A percentile compares a stretch with the other conserved stretches of the same genome.
These are phyloP conservation scores for Condylura cristata DNA, from an alignment of 2,113 vertebrate species.

Conservation along the genomic window DNA sequence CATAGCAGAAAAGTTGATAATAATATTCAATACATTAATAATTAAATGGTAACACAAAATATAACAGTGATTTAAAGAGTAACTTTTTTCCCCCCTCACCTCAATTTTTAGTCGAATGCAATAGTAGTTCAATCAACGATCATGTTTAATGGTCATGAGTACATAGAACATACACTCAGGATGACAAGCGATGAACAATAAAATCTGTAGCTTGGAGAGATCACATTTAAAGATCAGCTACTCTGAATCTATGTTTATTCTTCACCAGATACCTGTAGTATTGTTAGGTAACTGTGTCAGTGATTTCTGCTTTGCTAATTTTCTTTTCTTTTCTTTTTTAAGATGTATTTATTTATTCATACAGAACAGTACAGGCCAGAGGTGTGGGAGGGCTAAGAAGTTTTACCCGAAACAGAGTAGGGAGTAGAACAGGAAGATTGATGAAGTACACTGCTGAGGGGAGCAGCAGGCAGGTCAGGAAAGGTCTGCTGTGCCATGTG, in stretches of 20 bases:
- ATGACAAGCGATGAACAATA: neutral
- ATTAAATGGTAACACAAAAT: neutral
- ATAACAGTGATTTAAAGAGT: neutral
- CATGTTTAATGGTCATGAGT: neutral
- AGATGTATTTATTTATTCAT: too few species aligned
- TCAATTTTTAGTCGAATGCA: neutral
- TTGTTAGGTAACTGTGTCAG: neutral
- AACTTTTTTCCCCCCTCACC: neutral
- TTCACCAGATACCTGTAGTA: neutral
- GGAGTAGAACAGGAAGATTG: too few species aligned
- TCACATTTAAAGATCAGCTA: neutral
- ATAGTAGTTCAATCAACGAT: neutral
- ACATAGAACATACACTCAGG: neutral
- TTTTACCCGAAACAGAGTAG: too few species aligned
- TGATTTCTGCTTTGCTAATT: neutral
- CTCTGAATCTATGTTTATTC: neutral
- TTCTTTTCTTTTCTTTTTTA: too few species aligned
- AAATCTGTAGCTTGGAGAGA: neutral
- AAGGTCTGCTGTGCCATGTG: too few species aligned
- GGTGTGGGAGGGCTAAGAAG: too few species aligned
- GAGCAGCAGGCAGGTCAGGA: too few species aligned
- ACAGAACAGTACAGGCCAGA: too few species aligned
- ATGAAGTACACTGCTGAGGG: too few species aligned
- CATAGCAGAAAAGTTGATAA: too few species aligned
- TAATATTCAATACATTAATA: neutral